Evolutionary conservation across 2,113 vertebrate genomes (phyloP), one percentile per base, ranked within the genome.

Genomic region (Oncorhynchus tshawytscha): DNA sequence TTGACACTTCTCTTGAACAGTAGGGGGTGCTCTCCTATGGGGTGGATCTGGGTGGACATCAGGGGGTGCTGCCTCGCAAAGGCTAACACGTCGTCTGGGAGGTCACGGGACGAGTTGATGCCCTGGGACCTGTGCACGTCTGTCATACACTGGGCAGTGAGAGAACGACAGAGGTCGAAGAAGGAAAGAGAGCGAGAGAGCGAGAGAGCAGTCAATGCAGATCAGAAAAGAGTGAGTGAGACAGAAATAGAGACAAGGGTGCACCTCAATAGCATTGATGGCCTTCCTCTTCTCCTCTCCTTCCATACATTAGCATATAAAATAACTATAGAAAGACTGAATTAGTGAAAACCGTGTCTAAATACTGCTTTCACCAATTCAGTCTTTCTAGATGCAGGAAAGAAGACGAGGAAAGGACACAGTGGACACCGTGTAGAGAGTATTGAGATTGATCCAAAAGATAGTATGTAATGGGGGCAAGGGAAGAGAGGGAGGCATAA

Each of bases 71-170:
- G 88, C 72, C 96, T 94, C 79, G 94, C 92, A 0, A 99, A 99
- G 67, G 96, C 96, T 82, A 99, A 93, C 73, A 97, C 94, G 0
- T 84, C 90, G 84, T 98, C 97, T 0, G 97, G 97, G 64, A 99
- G 94, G 84, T 99, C 97, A 82, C 95, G 95, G 0, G 98, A 99
- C 3, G 96, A 95, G 90, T 96, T 97, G 93, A 96, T 95, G 88
- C 95, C 94, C 78, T 79, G 90, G 27, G 90, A 94, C 69, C 96
- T 93, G 86, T 96, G 90, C 20, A 79, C 79, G 81, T 97, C 94
- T 39, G 96, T 97, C 81, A 99, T 97, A 84, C 98, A 98, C 98
- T 99, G 93, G 45, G 39, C 54, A 29, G 49, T 11, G 65, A 16
- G 29, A 12, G 24, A 24, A 12, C 11, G 24, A 13, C 25, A 62